These are phyloP conservation scores for Syrmaticus mikado DNA, from an alignment of 2,113 vertebrate species.

Conservation along the genomic window DNA sequence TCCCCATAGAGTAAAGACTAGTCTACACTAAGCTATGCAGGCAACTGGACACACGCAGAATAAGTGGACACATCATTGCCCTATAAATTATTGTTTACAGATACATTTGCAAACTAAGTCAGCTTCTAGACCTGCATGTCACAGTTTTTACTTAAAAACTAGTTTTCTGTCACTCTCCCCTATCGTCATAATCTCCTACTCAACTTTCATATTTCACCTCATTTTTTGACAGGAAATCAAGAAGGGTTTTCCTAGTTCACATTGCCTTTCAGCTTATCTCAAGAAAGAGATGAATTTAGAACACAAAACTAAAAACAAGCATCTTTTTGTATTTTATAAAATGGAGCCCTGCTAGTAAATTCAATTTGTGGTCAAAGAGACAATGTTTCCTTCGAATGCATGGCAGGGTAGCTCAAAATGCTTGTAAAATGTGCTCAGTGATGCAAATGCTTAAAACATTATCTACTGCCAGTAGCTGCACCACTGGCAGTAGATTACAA, in stretches of 20 bases:
- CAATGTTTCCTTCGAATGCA: slow-evolving; percentile 53
- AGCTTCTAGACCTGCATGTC: neutral
- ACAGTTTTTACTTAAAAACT: neutral
- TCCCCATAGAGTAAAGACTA: neutral
- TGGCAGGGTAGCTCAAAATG: slow-evolving; percentile 55
- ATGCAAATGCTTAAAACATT: slow-evolving; percentile 69
- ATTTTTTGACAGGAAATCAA: neutral
- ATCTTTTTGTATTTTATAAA: slow-evolving; percentile 36
- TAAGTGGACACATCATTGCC: neutral
- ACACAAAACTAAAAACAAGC: neutral
- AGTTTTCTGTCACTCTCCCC: neutral
- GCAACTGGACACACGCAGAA: neutral
- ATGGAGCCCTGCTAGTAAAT: slow-evolving; percentile 45
- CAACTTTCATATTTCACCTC: neutral
- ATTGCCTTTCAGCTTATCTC: neutral
- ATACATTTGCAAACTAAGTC: neutral
- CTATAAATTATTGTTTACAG: neutral
- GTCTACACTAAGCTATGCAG: neutral
- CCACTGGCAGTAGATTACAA: slow-evolving; percentile 63
- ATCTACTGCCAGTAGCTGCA: slow-evolving; percentile 66
- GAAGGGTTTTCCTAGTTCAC: neutral
- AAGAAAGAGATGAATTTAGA: neutral
- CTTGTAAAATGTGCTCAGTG: slow-evolving; percentile 71
- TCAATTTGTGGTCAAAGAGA: slow-evolving; percentile 48
- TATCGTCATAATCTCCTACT: neutral